A percentile compares a stretch with the other conserved stretches of the same genome.
Evolutionary conservation across 2,797 vertebrate species (phyloP).

Genomic region (Champsocephalus gunnari): DNA sequence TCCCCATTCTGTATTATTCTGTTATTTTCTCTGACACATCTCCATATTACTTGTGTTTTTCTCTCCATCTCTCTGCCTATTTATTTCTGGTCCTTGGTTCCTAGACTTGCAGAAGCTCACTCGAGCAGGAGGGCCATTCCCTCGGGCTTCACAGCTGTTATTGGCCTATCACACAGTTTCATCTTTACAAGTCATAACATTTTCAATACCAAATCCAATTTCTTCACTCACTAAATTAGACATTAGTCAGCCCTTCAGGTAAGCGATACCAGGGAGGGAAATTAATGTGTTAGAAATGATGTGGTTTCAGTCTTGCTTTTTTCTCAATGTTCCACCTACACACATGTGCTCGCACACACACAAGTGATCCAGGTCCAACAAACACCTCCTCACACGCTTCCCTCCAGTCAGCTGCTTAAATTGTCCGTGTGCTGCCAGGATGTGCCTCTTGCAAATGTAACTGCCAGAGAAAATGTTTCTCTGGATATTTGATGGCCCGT

Average conservation of each 20-base stretch:
- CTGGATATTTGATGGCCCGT: conserved; percentile 38
- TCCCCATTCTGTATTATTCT: neutral
- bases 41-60: conserved; percentile 24
- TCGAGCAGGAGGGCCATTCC: conserved; percentile 32
- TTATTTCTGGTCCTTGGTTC: conserved; percentile 41
- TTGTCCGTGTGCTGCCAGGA: conserved; percentile 26
- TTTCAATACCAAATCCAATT: conserved; percentile 65
- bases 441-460: conserved; percentile 46
- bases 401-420: conserved; percentile 50
- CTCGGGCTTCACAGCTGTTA: conserved; percentile 53
- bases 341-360: conserved; percentile 7
- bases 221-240: conserved; percentile 61
- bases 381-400: conserved; percentile 11
- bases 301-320: conserved; percentile 45
- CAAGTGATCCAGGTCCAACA: conserved; percentile 23
- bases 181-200: conserved; percentile 61
- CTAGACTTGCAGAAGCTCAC: conserved; percentile 28
- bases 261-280: conserved; percentile 48
- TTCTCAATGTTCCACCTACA: conserved; percentile 30
- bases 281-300: conserved; percentile 55
- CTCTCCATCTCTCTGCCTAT: conserved; percentile 7
- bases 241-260: conserved; percentile 71
- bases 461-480: neutral
- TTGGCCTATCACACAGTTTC: conserved; percentile 52
- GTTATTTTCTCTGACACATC: conserved; percentile 11